Conservation (phyloP, 2,113 vertebrate genomes). For the Sebastes schlegelii region DNA sequence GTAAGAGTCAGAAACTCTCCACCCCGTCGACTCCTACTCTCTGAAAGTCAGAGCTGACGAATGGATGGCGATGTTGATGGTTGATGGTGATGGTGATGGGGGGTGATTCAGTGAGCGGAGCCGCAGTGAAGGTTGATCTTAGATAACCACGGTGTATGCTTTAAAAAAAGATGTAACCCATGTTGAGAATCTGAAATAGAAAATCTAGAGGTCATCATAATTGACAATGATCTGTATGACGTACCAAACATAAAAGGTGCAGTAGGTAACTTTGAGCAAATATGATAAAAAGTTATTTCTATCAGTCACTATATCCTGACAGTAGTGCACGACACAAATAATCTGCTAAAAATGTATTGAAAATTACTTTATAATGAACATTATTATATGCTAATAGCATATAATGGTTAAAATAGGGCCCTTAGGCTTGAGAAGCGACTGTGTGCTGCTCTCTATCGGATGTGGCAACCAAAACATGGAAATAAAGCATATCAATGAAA, state of each 20-base stretch:
- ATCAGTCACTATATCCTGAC: no score
- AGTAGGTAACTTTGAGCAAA: no score
- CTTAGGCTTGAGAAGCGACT: no score
- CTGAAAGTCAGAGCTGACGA: constrained; percentile 19
- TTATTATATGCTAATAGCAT: no score
- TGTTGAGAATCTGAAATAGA: not conserved
- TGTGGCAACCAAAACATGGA: no score
- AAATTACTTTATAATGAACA: no score
- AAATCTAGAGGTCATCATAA: not conserved
- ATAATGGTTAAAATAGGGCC: no score
- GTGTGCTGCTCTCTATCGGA: no score
- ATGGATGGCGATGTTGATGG: not conserved
- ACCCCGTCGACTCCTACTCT: constrained; percentile 26
- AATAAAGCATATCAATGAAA: no score
- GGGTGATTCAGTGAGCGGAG: constrained; percentile 31
- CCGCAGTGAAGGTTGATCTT: constrained; percentile 6
- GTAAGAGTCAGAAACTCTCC: constrained; percentile 8
- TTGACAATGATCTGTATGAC: not conserved
- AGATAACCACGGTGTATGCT: not conserved
- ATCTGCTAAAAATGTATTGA: no score
- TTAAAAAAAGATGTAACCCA: constrained; percentile 7
- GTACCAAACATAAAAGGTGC: not conserved
- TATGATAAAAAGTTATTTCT: no score
- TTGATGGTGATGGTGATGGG: not conserved
- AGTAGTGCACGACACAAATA: no score